These are phyloP conservation scores for Drosophila pseudotalamancana DNA, from an alignment of 2,888 invertebrate genomes.

Conservation along the genomic window DNA sequence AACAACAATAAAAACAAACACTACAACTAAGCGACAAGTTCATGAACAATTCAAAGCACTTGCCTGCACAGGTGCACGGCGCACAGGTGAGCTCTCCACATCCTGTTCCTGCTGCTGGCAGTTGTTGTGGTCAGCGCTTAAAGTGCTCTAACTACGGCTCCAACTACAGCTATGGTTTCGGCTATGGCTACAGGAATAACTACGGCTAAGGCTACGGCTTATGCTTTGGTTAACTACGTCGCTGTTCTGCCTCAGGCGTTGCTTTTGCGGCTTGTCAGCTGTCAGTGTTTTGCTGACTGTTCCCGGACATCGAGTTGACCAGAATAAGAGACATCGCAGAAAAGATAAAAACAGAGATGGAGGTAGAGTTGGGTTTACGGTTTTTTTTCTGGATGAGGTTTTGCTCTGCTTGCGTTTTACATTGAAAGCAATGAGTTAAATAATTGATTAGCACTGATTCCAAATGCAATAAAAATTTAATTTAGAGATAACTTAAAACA, in stretches of 20 bases:
- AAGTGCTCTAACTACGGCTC: slow-evolving; percentile 47
- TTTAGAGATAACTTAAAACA: slow-evolving; percentile 41
- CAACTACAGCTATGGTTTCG: slow-evolving; percentile 10
- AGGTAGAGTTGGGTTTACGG: background rate
- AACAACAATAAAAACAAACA: slow-evolving; percentile 14
- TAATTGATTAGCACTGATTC: slow-evolving; percentile 54
- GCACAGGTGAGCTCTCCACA: slow-evolving; percentile 2
- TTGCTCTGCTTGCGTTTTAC: slow-evolving; percentile 11
- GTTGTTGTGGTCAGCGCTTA: slow-evolving; percentile 56
- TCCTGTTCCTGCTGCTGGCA: slow-evolving; percentile 21
- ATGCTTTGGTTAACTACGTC: slow-evolving; percentile 14
- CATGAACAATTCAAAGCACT: slow-evolving; percentile 74
- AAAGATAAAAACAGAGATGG: too few species aligned
- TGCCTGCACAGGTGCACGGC: slow-evolving; percentile 9
- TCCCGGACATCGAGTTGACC: slow-evolving; percentile 48
- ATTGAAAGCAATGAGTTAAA: slow-evolving; percentile 53
- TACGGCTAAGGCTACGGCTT: slow-evolving; percentile 10
- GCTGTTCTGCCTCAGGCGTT: slow-evolving; percentile 16
- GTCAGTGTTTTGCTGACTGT: slow-evolving; percentile 71
- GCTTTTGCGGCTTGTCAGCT: slow-evolving; percentile 70
- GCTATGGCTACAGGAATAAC: too few species aligned
- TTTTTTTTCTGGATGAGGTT: background rate
- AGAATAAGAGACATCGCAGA: background rate
- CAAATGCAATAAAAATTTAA: slow-evolving; percentile 66
- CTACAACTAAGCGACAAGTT: slow-evolving; percentile 74